Evolutionary conservation across 2,888 invertebrate genomes (phyloP).

Genomic region (Cataglyphis cursor): DNA sequence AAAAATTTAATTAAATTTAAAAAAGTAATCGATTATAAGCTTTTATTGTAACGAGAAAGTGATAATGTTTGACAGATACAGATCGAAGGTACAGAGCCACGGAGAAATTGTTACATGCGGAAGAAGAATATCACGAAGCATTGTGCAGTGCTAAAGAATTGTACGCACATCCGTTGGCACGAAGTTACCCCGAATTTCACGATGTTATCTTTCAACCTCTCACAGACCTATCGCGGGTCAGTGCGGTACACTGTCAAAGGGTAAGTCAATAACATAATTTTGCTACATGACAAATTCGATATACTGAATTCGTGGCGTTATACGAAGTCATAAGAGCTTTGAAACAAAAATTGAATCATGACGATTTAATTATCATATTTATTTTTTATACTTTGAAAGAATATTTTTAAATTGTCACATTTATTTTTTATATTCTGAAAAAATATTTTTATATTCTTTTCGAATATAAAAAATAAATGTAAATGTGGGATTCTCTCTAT

Average conservation of each 20-base stretch:
- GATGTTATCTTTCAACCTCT: conserved; percentile 84
- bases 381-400: not conserved
- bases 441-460: too few relatives aligned
- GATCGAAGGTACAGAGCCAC: conserved; percentile 86
- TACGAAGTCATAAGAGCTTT: not conserved
- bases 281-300: not conserved
- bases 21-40: not conserved
- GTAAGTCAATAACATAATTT: conserved; percentile 75
- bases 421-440: too few relatives aligned
- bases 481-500: not conserved
- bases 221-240: conserved; percentile 81
- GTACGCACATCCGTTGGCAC: conserved; percentile 89
- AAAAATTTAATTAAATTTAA: too few relatives aligned
- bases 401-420: too few relatives aligned
- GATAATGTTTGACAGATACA: conserved; percentile 77
- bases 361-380: too few relatives aligned
- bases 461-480: not conserved
- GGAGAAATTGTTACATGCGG: conserved; percentile 86
- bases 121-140: conserved; percentile 87
- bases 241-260: conserved; percentile 81
- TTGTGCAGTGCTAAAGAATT: conserved; percentile 90
- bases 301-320: not conserved
- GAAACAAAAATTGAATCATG: not conserved
- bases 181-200: conserved; percentile 83
- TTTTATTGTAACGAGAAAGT: not conserved